phyloP scores from a whole-genome alignment of 2,113 vertebrate species.

The Cacatua alba region DNA sequence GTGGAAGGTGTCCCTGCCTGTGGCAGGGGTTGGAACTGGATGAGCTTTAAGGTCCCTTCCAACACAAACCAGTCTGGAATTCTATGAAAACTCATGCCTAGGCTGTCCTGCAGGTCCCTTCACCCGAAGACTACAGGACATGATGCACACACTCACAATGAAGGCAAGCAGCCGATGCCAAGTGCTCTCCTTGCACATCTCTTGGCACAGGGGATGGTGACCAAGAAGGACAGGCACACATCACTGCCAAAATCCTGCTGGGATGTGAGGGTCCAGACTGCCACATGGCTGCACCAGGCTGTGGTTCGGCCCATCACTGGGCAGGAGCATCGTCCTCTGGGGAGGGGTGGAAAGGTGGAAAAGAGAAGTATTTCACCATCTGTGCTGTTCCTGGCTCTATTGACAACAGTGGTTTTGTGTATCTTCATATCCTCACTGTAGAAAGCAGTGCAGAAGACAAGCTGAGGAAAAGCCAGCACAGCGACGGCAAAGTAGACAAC shows the following conservation, averaged over 20 bases:
- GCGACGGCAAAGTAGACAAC: not conserved
- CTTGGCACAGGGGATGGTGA: not conserved
- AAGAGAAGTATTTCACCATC: not conserved
- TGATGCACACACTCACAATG: not conserved
- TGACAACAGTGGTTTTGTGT: not conserved
- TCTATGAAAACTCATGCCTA: not conserved
- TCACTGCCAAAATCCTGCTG: not conserved
- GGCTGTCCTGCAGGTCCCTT: not conserved
- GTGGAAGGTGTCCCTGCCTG: too few species aligned
- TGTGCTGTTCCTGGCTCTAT: not conserved
- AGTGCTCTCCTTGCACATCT: not conserved
- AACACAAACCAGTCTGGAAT: not conserved
- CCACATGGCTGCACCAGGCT: fast-evolving
- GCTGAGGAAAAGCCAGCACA: not conserved
- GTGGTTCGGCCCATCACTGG: fast-evolving
- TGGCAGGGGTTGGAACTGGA: not conserved
- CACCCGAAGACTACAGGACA: not conserved
- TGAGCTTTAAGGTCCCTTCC: not conserved
- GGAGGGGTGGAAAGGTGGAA: not conserved
- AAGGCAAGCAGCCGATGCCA: not conserved
- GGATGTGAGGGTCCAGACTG: not conserved
- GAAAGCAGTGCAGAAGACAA: not conserved
- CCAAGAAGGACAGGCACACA: fast-evolving
- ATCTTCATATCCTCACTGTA: not conserved
- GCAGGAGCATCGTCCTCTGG: not conserved